Conservation (phyloP, 1,140 invertebrate genomes). For the Drosophila jambulina region DNA sequence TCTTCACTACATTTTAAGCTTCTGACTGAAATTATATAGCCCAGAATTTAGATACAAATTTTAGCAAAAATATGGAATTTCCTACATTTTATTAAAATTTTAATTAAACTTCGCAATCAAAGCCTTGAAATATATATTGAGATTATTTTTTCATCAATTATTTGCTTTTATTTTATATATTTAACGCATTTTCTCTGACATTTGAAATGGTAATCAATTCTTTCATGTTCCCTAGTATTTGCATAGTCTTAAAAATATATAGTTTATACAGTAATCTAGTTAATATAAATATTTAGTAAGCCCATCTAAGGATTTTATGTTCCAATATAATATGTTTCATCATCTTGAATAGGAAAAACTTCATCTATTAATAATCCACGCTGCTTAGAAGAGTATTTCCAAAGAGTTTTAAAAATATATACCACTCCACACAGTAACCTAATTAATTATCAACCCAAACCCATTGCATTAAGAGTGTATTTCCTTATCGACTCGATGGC, state of each 20-base stretch:
- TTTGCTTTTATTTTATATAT: neutral
- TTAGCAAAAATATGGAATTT: neutral
- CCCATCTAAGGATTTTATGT: neutral
- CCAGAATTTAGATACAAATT: neutral
- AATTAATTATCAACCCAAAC: neutral
- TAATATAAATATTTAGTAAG: neutral
- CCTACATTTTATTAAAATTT: neutral
- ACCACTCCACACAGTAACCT: too few species aligned
- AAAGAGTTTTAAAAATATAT: neutral
- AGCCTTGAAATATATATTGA: neutral
- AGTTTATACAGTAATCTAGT: neutral
- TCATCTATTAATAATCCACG: neutral
- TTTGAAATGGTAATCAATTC: too few species aligned
- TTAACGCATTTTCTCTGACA: too few species aligned
- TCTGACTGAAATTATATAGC: neutral
- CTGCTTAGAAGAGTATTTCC: too few species aligned
- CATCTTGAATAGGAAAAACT: neutral
- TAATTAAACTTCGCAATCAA: neutral
- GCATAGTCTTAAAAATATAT: neutral
- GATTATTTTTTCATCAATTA: neutral
- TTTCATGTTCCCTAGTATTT: too few species aligned
- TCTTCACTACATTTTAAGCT: neutral
- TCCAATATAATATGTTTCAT: neutral
- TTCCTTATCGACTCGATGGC: slow-evolving; percentile 5
- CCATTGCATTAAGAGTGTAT: slow-evolving; percentile 1